Base-by-base conservation (phyloP, 2,888 invertebrate genomes). In the Lamellibrachia satsuma region DNA sequence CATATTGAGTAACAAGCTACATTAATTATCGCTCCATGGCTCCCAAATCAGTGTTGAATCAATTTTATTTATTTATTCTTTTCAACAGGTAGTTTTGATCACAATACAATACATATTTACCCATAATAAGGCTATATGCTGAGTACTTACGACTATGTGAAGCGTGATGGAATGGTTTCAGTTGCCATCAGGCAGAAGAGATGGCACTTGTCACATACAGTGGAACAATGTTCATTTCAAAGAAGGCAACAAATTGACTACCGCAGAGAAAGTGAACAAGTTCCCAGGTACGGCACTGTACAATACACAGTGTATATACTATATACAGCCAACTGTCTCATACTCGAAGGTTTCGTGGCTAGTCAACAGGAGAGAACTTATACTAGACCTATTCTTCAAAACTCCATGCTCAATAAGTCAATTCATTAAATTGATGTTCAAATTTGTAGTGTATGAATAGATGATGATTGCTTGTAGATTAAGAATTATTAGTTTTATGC, bases 151-250 rank as follows among this genome's bases (percentile, higher is more conserved):
- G n/a, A 75, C 27, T 39, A 90, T 55, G 52, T 90, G 52, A 22
- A 39, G 75, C 15, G 22, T 75, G 75, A 22, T 22, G 75, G 22
- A 75, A 22, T 75, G 22, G n/a, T 95, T 95, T 27, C 95, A 97
- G 96, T 96, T 95, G 94, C 95, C 96, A 4, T 95, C 95, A 92
- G 96, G 95, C 3, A 94, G 95, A 52, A 94, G 95, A 15, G 96
- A 96, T 92, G 96, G 95, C 91, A 94, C 94, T 7, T 97, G 97
- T 95, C 96, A 97, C 94, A 95, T 97, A 91, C 96, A 97, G 93
- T 97, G 97, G 97, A 96, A 97, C 94, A 96, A 96, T 93, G 95
- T 96, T 92, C 96, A 96, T 92, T 96, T 96, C 94, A 94, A 95
- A 22, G 97, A 97, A 93, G 95, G 96, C 94, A 94, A 96, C 52